Conservation (phyloP, 1,140 invertebrate species). For the Octopus sinensis region DNA sequence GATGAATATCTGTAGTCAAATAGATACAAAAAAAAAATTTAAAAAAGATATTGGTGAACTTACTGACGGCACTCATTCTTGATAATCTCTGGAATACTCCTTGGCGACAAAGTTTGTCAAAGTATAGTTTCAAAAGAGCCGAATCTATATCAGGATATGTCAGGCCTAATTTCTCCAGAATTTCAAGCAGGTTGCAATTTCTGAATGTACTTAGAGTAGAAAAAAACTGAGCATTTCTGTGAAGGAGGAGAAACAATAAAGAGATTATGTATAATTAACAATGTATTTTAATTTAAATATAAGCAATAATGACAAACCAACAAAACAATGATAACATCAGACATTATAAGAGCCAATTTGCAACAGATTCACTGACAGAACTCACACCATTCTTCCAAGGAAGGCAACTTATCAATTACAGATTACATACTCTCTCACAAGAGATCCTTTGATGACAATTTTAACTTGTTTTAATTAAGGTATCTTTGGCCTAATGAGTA, state of each 20-base stretch:
- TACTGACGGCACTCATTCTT: slow-evolving; percentile 7
- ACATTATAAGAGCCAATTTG: too few relatives aligned
- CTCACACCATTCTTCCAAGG: too few relatives aligned
- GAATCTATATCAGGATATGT: slow-evolving; percentile 46
- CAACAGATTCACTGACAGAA: too few relatives aligned
- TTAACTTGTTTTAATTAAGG: too few relatives aligned
- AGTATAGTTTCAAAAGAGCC: slow-evolving; percentile 42
- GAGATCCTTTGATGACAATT: too few relatives aligned
- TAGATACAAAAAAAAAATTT: too few relatives aligned
- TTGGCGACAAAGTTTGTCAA: slow-evolving; percentile 35
- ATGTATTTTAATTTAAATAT: background rate
- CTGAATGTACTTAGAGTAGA: slow-evolving; percentile 39
- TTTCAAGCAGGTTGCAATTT: slow-evolving; percentile 37
- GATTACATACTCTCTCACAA: too few relatives aligned
- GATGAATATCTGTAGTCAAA: too few relatives aligned
- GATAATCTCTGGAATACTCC: slow-evolving; percentile 23
- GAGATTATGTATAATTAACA: background rate
- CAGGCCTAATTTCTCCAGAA: slow-evolving; percentile 33
- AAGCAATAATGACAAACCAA: too few relatives aligned
- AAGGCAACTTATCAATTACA: too few relatives aligned
- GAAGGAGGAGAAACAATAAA: slow-evolving; percentile 18
- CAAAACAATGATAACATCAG: too few relatives aligned
- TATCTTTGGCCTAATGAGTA: too few relatives aligned
- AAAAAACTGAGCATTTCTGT: slow-evolving; percentile 42
- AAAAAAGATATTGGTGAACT: background rate